Evolutionary conservation across 2,888 invertebrate genomes (phyloP).

Genomic region (Exocentrus adspersus): DNA sequence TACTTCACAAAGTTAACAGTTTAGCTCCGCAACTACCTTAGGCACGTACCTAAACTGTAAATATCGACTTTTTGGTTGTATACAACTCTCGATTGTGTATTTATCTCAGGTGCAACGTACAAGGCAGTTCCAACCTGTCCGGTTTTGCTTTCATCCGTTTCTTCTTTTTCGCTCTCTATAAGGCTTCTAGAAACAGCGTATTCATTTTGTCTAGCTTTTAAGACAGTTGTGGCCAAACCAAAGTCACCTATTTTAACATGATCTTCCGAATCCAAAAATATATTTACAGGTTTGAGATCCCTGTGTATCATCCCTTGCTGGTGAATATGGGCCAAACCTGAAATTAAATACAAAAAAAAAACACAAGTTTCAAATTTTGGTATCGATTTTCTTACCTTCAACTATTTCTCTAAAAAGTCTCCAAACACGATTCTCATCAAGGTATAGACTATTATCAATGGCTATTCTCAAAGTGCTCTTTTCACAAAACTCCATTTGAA

Average conservation of each 20-base stretch:
- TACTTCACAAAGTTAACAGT: no score
- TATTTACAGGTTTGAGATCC: constrained; percentile 89
- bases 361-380: no score
- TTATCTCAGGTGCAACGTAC: constrained; percentile 95
- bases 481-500: constrained; percentile 99
- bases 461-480: constrained; percentile 91
- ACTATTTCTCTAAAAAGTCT: constrained; percentile 94
- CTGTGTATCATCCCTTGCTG: constrained; percentile 90
- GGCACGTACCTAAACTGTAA: constrained; percentile 71
- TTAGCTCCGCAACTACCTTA: not conserved
- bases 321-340: constrained; percentile 86
- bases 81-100: constrained; percentile 75
- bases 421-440: constrained; percentile 86
- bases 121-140: constrained; percentile 93
- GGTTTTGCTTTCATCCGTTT: constrained; percentile 69
- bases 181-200: constrained; percentile 49
- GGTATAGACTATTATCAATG: constrained; percentile 83
- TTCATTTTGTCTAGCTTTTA: constrained; percentile 58
- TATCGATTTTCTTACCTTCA: constrained; percentile 72
- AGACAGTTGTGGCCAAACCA: constrained; percentile 88
- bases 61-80: constrained; percentile 88
- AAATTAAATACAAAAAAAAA: constrained; percentile 22
- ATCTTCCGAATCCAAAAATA: constrained; percentile 93
- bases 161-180: constrained; percentile 53
- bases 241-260: constrained; percentile 99